Evolutionary conservation across 2,113 vertebrate genomes (phyloP).

Genomic region (Microcebus murinus): DNA sequence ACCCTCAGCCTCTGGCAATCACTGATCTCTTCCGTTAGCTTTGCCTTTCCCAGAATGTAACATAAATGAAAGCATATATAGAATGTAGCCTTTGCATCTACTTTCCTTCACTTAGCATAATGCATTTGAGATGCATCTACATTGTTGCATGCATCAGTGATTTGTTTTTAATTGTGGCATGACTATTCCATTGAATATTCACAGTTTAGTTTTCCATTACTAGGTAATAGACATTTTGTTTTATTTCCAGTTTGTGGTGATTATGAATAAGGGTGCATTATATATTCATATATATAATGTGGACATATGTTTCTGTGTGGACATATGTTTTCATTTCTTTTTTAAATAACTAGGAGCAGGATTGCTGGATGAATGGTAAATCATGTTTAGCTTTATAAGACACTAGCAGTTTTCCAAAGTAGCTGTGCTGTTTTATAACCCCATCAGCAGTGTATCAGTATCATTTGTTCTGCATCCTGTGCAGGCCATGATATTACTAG

Average conservation of each 20-base stretch:
- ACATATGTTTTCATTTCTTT: background rate
- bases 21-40: background rate
- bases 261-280: constrained; percentile 14
- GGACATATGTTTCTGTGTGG: background rate
- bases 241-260: background rate
- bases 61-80: background rate
- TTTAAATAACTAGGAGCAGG: background rate
- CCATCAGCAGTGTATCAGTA: background rate
- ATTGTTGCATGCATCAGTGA: background rate
- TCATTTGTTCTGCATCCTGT: background rate
- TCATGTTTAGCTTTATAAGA: background rate
- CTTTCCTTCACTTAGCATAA: background rate
- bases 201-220: background rate
- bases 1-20: background rate
- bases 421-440: background rate
- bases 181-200: background rate
- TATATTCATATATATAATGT: background rate
- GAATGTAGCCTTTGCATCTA: background rate
- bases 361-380: background rate
- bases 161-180: background rate
- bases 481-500: background rate
- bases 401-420: background rate
- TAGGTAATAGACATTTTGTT: background rate
- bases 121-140: background rate
- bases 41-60: background rate